Conservation (phyloP, 2,888 invertebrate species). For the Agrochola macilenta region DNA sequence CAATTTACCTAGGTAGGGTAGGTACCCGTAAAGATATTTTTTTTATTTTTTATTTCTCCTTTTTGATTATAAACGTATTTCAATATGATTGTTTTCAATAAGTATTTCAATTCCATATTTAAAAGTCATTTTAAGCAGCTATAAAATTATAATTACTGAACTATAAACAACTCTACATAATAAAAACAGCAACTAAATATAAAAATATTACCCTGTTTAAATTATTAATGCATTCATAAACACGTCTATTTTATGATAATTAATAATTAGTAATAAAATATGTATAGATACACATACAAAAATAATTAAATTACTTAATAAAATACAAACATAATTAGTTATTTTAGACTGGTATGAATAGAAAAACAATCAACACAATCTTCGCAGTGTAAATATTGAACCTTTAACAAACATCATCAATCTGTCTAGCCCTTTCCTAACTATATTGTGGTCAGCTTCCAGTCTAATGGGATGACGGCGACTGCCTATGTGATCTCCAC, state of each 20-base stretch:
- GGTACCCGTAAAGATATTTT: not conserved
- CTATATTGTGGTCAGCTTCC: too few species aligned
- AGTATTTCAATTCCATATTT: not conserved
- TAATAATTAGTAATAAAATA: not conserved
- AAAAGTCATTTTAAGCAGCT: not conserved
- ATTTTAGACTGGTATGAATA: not conserved
- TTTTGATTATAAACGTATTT: not conserved
- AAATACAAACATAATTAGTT: not conserved
- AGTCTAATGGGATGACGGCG: too few species aligned
- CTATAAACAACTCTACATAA: not conserved
- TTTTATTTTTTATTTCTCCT: not conserved
- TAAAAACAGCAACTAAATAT: not conserved
- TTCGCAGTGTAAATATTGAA: too few species aligned
- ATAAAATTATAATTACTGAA: not conserved
- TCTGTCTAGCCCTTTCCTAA: too few species aligned
- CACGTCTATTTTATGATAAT: not conserved
- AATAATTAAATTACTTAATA: too few species aligned
- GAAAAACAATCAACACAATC: not conserved
- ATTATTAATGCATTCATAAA: slow-evolving; percentile 2
- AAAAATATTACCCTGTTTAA: not conserved
- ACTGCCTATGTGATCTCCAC: too few species aligned
- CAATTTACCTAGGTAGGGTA: not conserved
- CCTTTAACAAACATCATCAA: too few species aligned
- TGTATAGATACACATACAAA: too few species aligned
- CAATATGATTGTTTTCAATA: not conserved